Conservation (phyloP, 2,888 invertebrate species). For the Ochlodes sylvanus region DNA sequence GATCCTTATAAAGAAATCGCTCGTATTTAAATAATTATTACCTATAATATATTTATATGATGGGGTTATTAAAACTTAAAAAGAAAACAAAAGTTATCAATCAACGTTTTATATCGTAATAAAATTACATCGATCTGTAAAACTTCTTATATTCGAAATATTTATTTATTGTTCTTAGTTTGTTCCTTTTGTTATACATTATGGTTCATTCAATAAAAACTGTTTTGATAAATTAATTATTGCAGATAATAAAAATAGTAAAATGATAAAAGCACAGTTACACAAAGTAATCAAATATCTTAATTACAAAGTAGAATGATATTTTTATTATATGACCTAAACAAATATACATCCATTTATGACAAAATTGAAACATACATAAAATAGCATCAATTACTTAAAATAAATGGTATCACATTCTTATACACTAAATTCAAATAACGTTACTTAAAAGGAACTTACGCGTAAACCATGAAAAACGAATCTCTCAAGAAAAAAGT, state of each 20-base stretch:
- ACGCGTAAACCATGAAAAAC: slow-evolving; percentile 73
- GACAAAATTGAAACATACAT: slow-evolving; percentile 58
- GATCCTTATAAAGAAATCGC: too few species aligned
- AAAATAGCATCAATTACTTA: slow-evolving; percentile 72
- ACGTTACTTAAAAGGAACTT: slow-evolving; percentile 80
- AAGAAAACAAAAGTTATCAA: slow-evolving; percentile 55
- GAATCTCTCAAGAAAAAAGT: slow-evolving; percentile 63
- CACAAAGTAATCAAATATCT: slow-evolving; percentile 57
- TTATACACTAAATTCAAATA: slow-evolving; percentile 73
- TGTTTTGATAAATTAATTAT: slow-evolving; percentile 41
- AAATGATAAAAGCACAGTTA: slow-evolving; percentile 49
- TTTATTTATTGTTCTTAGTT: slow-evolving; percentile 67
- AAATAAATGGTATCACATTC: slow-evolving; percentile 83
- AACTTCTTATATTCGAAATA: slow-evolving; percentile 66
- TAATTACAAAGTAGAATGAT: slow-evolving; percentile 63
- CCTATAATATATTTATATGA: too few species aligned
- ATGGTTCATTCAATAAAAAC: slow-evolving; percentile 40
- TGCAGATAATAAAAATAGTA: slow-evolving; percentile 48
- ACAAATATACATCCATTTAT: slow-evolving; percentile 69
- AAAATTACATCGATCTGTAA: slow-evolving; percentile 61
- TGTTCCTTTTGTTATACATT: slow-evolving; percentile 58
- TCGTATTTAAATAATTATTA: too few species aligned
- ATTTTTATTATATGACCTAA: slow-evolving; percentile 63
- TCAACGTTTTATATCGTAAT: slow-evolving; percentile 76
- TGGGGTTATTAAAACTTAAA: slow-evolving; percentile 41